phyloP scores from a whole-genome alignment of 2,113 vertebrate species.

The Tenrec ecaudatus region DNA sequence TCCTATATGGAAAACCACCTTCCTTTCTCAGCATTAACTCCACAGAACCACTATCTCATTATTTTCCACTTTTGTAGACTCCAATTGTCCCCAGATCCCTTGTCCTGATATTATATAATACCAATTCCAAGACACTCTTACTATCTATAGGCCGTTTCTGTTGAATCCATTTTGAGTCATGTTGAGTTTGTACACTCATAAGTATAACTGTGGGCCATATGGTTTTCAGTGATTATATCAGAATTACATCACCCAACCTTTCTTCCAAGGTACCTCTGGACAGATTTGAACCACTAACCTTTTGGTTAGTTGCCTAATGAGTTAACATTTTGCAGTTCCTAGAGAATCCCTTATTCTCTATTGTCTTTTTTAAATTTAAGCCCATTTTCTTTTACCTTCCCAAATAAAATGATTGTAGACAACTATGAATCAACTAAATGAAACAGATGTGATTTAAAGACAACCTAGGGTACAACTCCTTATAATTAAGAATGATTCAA shows the following conservation, averaged over 20 bases:
- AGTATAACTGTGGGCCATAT: background rate
- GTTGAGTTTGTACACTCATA: background rate
- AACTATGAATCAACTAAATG: background rate
- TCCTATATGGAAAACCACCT: background rate
- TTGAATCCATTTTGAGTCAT: background rate
- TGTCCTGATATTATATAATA: background rate
- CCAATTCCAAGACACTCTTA: background rate
- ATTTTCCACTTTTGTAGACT: background rate
- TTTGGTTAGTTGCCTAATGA: background rate
- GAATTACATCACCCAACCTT: background rate
- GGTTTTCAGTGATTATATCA: background rate
- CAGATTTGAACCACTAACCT: background rate
- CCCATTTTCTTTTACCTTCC: background rate
- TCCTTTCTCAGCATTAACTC: background rate
- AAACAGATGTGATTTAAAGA: background rate
- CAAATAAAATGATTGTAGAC: background rate
- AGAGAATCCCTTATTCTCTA: background rate
- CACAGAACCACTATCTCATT: background rate
- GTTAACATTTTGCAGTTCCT: background rate
- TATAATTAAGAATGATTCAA: slow-evolving; percentile 42
- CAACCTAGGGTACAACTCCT: background rate
- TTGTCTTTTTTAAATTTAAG: background rate
- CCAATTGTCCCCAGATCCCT: background rate
- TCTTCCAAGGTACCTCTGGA: background rate
- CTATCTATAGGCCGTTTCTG: background rate